These are phyloP conservation scores for Pangasius mekongensis DNA, from an alignment of 2,797 vertebrate genomes.

Conservation along the genomic window DNA sequence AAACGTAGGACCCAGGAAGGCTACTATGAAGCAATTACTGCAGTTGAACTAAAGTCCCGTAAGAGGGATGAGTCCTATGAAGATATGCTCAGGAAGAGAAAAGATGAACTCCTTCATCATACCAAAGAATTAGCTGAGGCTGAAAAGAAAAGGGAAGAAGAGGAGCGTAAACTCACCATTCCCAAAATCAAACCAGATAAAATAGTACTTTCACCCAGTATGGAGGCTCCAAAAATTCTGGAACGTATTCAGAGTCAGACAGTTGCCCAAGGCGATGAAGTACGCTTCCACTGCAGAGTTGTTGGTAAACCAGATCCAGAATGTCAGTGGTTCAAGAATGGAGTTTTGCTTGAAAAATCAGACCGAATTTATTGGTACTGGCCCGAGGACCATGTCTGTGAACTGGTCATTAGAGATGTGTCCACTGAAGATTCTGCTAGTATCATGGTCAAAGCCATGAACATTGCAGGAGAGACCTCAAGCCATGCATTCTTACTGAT, in stretches of 20 bases:
- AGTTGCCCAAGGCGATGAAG: conserved; percentile 84
- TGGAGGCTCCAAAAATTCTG: conserved; percentile 97
- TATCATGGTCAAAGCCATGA: conserved; percentile 96
- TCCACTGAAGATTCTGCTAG: conserved; percentile 93
- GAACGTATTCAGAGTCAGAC: conserved; percentile 95
- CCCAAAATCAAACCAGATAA: conserved; percentile 91
- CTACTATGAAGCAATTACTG: conserved; percentile 96
- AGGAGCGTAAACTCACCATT: conserved; percentile 87
- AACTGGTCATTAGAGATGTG: conserved; percentile 93
- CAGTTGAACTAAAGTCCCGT: conserved; percentile 91
- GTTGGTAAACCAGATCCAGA: conserved; percentile 95
- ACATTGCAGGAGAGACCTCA: conserved; percentile 94
- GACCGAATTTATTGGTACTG: conserved; percentile 96
- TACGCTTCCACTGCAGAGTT: conserved; percentile 88
- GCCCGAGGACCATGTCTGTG: conserved; percentile 96
- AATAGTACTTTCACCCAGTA: conserved; percentile 92
- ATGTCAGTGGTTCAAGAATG: conserved; percentile 98
- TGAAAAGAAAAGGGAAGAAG: conserved; percentile 85
- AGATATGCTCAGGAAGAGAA: conserved; percentile 91
- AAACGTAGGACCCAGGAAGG: conserved; percentile 97
- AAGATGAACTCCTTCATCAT: conserved; percentile 95
- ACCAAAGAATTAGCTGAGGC: conserved; percentile 91
- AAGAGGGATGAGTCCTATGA: conserved; percentile 97
- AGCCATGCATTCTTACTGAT: conserved; percentile 96
- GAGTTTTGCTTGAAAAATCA: conserved; percentile 89